Evolutionary conservation across 2,797 vertebrate genomes (phyloP).

Genomic region (Eospalax fontanierii): DNA sequence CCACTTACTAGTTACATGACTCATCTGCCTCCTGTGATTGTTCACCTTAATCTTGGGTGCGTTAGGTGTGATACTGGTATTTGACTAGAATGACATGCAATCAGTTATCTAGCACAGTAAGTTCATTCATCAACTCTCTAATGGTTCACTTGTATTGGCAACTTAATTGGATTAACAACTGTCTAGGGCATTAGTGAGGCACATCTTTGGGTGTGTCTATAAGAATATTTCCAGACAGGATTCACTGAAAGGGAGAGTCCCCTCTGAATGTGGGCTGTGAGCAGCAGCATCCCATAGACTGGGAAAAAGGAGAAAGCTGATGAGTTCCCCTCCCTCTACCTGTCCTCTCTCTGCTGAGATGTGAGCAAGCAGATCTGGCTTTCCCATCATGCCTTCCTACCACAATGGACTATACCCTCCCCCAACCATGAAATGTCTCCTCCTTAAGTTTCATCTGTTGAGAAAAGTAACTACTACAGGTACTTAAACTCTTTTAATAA

Average conservation of each 20-base stretch:
- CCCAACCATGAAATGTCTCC: not conserved
- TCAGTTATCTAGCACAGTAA: not conserved
- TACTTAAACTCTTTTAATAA: not conserved
- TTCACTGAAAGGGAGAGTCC: not conserved
- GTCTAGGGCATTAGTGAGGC: not conserved
- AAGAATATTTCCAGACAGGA: not conserved
- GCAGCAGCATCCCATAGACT: not conserved
- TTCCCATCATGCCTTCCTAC: not conserved
- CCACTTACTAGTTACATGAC: not conserved
- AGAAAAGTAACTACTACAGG: not conserved
- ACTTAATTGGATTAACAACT: conserved; percentile 22
- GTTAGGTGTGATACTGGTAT: not conserved
- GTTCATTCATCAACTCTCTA: conserved; percentile 29
- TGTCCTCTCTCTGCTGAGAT: not conserved
- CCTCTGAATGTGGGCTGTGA: not conserved
- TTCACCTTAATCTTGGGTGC: conserved; percentile 18
- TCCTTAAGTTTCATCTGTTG: not conserved
- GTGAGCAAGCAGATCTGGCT: not conserved
- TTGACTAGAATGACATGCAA: not conserved
- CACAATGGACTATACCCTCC: too few species aligned
- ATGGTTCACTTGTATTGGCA: not conserved
- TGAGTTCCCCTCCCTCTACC: not conserved
- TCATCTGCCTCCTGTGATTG: not conserved
- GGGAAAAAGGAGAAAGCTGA: not conserved
- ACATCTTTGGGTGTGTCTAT: not conserved